phyloP scores from a whole-genome alignment of 2,888 invertebrate genomes.

The Eucera pruinosa region DNA sequence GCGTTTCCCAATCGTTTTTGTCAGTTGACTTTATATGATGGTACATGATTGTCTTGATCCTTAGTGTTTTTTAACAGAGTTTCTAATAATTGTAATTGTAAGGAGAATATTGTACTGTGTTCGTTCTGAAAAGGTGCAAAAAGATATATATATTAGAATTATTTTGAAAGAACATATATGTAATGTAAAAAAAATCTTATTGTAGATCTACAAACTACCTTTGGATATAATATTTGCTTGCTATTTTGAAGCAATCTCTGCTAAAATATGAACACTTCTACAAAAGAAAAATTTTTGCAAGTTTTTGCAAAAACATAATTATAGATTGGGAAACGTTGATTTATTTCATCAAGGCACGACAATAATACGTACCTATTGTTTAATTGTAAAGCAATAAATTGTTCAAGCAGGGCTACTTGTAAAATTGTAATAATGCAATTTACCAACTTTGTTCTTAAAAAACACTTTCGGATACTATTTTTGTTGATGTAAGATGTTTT shows the following conservation, averaged over 20 bases:
- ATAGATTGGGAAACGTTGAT: constrained; percentile 50
- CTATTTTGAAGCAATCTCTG: not conserved
- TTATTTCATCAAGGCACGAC: constrained; percentile 25
- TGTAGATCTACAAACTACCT: constrained; percentile 25
- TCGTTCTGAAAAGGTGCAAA: not conserved
- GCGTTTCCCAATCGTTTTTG: constrained; percentile 47
- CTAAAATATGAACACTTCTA: constrained; percentile 5
- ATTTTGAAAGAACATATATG: not conserved
- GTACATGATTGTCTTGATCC: not conserved
- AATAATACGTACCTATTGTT: constrained; percentile 33
- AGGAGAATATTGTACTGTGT: not conserved
- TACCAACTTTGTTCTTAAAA: constrained; percentile 6
- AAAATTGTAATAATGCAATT: constrained; percentile 1
- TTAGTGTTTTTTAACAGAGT: not conserved
- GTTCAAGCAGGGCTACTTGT: not conserved
- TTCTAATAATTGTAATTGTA: constrained; percentile 2
- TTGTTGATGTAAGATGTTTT: not conserved
- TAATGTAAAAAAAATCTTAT: constrained; percentile 20
- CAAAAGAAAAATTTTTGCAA: not conserved
- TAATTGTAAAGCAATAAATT: constrained; percentile 1
- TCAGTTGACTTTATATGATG: constrained; percentile 3
- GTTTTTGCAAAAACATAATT: not conserved
- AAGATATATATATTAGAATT: constrained; percentile 9
- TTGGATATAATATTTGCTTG: constrained; percentile 6
- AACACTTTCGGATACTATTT: not conserved